Evolutionary conservation across 2,888 invertebrate genomes (phyloP).

Genomic region (Pyralis farinalis): DNA sequence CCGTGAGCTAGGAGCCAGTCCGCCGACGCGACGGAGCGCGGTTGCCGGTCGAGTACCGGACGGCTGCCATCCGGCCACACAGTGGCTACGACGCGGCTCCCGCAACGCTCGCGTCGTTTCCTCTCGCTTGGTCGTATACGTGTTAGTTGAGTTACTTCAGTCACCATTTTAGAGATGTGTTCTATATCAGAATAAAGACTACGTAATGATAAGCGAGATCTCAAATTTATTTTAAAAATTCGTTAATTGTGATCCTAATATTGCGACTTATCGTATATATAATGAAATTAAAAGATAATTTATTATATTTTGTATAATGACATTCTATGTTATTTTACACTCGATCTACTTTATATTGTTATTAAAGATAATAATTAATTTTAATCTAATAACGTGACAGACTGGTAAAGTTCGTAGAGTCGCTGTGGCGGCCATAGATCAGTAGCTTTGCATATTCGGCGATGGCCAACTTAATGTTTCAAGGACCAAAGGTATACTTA

Average conservation of each 20-base stretch:
- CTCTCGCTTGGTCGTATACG: slow-evolving; percentile 72
- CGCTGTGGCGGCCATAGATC: slow-evolving; percentile 79
- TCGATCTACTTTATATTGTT: slow-evolving; percentile 76
- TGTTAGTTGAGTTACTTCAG: slow-evolving; percentile 70
- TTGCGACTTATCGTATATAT: slow-evolving; percentile 73
- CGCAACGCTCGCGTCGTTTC: slow-evolving; percentile 35
- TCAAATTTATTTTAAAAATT: slow-evolving; percentile 76
- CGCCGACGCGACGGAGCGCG: slow-evolving; percentile 18
- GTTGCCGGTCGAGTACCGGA: slow-evolving; percentile 14
- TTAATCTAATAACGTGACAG: slow-evolving; percentile 81
- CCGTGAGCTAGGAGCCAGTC: slow-evolving; percentile 39
- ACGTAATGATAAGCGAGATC: slow-evolving; percentile 81
- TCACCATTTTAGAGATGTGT: slow-evolving; percentile 74
- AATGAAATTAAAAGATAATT: slow-evolving; percentile 74
- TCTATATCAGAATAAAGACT: slow-evolving; percentile 79
- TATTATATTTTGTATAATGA: slow-evolving; percentile 79
- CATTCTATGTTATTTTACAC: slow-evolving; percentile 79
- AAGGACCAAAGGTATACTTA: slow-evolving; percentile 80
- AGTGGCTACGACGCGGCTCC: slow-evolving; percentile 15
- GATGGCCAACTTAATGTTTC: slow-evolving; percentile 77
- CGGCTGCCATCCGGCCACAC: slow-evolving; percentile 16
- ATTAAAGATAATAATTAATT: slow-evolving; percentile 79
- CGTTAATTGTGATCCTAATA: slow-evolving; percentile 66
- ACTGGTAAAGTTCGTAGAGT: slow-evolving; percentile 81
- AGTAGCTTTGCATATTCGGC: slow-evolving; percentile 81